phyloP scores from a whole-genome alignment of 1,140 invertebrate species.

The Brachionus rotundiformis region DNA sequence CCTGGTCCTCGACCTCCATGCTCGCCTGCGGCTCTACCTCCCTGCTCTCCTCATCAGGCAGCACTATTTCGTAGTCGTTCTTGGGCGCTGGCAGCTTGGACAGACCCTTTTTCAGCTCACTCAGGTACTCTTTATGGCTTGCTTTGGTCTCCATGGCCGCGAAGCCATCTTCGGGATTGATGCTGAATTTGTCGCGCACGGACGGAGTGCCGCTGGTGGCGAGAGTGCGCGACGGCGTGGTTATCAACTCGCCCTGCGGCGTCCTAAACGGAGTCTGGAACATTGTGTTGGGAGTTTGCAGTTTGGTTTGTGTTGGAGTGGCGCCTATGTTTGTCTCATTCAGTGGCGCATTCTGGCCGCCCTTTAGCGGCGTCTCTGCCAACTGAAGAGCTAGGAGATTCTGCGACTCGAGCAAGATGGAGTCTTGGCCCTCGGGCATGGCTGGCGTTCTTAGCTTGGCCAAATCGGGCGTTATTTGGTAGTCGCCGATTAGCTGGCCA shows the following conservation, averaged over 20 bases:
- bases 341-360: slow-evolving; percentile 71
- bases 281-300: slow-evolving; percentile 90
- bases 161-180: slow-evolving; percentile 72
- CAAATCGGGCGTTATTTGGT: slow-evolving; percentile 65
- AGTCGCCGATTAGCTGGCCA: neutral
- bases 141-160: slow-evolving; percentile 56
- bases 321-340: slow-evolving; percentile 83
- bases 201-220: slow-evolving; percentile 64
- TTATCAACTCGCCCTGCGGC: slow-evolving; percentile 56
- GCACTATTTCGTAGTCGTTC: slow-evolving; percentile 97
- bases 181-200: slow-evolving; percentile 88
- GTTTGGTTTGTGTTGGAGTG: slow-evolving; percentile 72
- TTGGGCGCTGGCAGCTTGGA: slow-evolving; percentile 80
- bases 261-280: slow-evolving; percentile 87
- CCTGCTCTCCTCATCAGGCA: slow-evolving; percentile 74
- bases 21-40: slow-evolving; percentile 61
- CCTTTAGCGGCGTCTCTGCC: slow-evolving; percentile 92
- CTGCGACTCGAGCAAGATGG: slow-evolving; percentile 83
- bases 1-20: slow-evolving; percentile 71
- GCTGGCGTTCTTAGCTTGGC: slow-evolving; percentile 75
- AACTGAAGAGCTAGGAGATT: slow-evolving; percentile 96
- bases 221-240: slow-evolving; percentile 3
- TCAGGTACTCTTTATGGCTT: slow-evolving; percentile 35
- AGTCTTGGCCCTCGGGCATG: slow-evolving; percentile 75
- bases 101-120: slow-evolving; percentile 71